These are phyloP conservation scores for Mayetiola destructor DNA, from an alignment of 2,888 invertebrate genomes.

Conservation along the genomic window DNA sequence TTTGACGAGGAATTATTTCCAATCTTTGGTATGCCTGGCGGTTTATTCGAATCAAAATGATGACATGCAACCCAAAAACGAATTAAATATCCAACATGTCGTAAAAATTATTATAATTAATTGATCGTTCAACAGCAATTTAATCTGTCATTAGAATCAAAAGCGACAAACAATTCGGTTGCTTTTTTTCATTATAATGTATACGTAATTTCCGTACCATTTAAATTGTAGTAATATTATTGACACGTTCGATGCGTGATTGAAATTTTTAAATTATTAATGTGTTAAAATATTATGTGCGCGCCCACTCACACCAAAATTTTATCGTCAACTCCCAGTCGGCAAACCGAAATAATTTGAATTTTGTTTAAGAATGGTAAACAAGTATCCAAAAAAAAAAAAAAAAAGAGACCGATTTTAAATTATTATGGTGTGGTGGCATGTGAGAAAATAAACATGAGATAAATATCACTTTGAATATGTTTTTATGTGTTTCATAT, in stretches of 20 bases:
- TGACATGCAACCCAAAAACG: neutral
- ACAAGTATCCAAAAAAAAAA: no score
- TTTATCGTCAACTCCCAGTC: no score
- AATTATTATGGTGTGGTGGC: neutral
- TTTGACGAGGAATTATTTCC: neutral
- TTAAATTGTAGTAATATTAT: neutral
- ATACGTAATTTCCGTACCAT: neutral
- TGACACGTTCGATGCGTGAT: constrained; percentile 1
- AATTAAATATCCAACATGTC: neutral
- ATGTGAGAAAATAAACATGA: neutral
- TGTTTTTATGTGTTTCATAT: no score
- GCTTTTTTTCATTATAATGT: no score
- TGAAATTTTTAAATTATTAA: constrained; percentile 11
- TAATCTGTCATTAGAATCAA: neutral
- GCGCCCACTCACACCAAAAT: neutral
- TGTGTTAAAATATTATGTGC: constrained; percentile 11
- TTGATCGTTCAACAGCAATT: constrained; percentile 5
- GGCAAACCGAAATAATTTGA: no score
- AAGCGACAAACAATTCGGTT: neutral
- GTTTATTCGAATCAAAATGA: neutral
- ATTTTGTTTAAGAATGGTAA: no score
- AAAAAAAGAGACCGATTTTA: no score
- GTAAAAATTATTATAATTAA: constrained; percentile 7
- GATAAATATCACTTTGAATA: neutral
- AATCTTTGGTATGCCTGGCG: neutral